Base-by-base conservation (phyloP, 2,888 invertebrate genomes). In the Malachius bipustulatus region DNA sequence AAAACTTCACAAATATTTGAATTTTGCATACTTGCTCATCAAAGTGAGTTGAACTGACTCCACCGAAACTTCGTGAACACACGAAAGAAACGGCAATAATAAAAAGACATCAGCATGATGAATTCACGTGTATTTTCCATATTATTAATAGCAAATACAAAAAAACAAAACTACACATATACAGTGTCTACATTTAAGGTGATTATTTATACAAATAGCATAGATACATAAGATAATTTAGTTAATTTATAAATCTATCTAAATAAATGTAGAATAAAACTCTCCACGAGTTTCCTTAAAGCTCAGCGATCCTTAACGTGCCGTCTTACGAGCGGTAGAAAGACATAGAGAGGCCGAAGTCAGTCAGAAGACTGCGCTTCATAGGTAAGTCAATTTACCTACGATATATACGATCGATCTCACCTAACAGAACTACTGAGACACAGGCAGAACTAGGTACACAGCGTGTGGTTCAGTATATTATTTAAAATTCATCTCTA, bases 151-250 rank as follows among this genome's bases (percentile, higher is more conserved):
- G 56, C 51, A 53, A 59, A 59, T 58, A 60, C 60, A 62, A 59
- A 62, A 62, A 53, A 61, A 59, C 57, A 60, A 60, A 62, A 62
- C 60, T 62, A 62, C 62, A 62, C 60, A 62, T 61, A 60, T 62
- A 62, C 61, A 60, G 59, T 57, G 59, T 59, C 58, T 60, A 57
- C 56, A 55, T 56, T 56, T 53, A 56, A 50, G 49, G 58, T 60
- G 59, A 57, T 57, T 60, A 61, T 62, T 62, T 63, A 62, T 63
- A 63, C 63, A 63, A 55, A 48, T 60, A 60, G 59, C 56, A 60
- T 54, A 43, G 34, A 35, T 62, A 63, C 62, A 63, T 57, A 61
- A 61, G 60, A 61, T 60, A 60, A 57, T 61, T 61, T 59, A 59
- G 53, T 56, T 59, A 51, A 54, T 47, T 35, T 38, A 38, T 40